These are phyloP conservation scores for Melinaea menophilus DNA, from an alignment of 2,888 invertebrate genomes.

Conservation along the genomic window DNA sequence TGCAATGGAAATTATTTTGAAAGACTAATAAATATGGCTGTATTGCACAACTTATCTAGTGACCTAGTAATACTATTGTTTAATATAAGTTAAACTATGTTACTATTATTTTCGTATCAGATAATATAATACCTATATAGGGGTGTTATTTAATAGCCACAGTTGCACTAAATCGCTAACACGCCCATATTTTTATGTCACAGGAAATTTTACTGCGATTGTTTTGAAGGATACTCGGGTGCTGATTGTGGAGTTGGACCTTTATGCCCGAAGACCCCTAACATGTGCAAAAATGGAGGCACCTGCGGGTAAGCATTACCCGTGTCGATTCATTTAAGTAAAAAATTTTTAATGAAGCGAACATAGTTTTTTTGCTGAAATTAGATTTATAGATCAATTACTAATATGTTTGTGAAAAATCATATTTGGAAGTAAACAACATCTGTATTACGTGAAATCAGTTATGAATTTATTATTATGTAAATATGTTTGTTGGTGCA, in stretches of 20 bases:
- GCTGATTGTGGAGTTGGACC: slow-evolving; percentile 88
- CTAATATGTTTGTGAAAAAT: neutral
- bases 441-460: too few species aligned
- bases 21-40: too few species aligned
- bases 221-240: slow-evolving; percentile 89
- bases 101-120: too few species aligned
- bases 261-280: slow-evolving; percentile 79
- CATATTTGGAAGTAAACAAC: too few species aligned
- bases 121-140: neutral
- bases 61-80: too few species aligned
- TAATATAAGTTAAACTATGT: too few species aligned
- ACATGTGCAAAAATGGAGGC: slow-evolving; percentile 88
- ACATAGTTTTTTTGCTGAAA: slow-evolving; percentile 10
- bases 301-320: slow-evolving; percentile 85
- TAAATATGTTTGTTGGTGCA: too few species aligned
- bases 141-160: neutral
- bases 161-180: neutral
- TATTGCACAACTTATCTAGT: too few species aligned
- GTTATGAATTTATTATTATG: too few species aligned
- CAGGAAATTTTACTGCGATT: slow-evolving; percentile 88
- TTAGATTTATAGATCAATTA: neutral
- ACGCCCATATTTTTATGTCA: slow-evolving; percentile 12
- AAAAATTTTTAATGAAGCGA: slow-evolving; percentile 1
- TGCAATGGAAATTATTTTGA: too few species aligned
- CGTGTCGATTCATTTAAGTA: slow-evolving; percentile 22